These are phyloP conservation scores for Drosophila bifasciata DNA, from an alignment of 1,140 invertebrate genomes.

Conservation along the genomic window DNA sequence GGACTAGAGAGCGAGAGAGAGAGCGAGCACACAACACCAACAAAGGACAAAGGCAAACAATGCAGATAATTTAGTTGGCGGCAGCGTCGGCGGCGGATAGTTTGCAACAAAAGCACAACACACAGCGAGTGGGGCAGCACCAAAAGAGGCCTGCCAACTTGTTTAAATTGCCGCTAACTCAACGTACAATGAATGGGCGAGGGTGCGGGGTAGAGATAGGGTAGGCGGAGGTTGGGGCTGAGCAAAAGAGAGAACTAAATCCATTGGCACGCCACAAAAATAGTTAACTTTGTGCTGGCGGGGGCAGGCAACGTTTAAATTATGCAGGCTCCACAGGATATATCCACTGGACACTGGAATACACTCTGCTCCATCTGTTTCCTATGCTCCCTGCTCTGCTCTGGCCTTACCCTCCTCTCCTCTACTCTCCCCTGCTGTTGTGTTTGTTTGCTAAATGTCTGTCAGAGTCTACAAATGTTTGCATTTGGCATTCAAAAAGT, in stretches of 20 bases:
- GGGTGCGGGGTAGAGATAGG: too few species aligned
- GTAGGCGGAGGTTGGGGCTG: too few species aligned
- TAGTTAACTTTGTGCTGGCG: slow-evolving; percentile 68
- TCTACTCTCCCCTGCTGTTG: slow-evolving; percentile 23
- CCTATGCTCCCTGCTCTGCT: background rate
- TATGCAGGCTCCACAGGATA: slow-evolving; percentile 64
- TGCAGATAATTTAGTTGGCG: slow-evolving; percentile 77
- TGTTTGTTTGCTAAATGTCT: slow-evolving; percentile 67
- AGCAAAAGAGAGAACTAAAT: slow-evolving; percentile 24
- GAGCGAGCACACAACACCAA: slow-evolving; percentile 19
- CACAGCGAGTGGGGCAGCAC: slow-evolving; percentile 1
- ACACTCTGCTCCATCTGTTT: background rate
- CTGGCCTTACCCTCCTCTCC: background rate
- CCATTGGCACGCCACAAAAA: slow-evolving; percentile 71
- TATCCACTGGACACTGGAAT: slow-evolving; percentile 15
- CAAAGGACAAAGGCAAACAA: slow-evolving; percentile 73
- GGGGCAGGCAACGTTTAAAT: slow-evolving; percentile 74
- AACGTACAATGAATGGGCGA: slow-evolving; percentile 33
- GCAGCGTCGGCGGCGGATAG: slow-evolving; percentile 61
- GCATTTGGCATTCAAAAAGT: slow-evolving; percentile 66
- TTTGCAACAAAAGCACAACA: slow-evolving; percentile 48
- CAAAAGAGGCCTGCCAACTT: slow-evolving; percentile 46
- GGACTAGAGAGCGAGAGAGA: slow-evolving; percentile 33
- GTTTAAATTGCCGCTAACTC: slow-evolving; percentile 66
- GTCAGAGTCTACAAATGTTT: slow-evolving; percentile 57